Conservation (phyloP, 2,888 invertebrate genomes). For the Eupithecia exiguata region DNA sequence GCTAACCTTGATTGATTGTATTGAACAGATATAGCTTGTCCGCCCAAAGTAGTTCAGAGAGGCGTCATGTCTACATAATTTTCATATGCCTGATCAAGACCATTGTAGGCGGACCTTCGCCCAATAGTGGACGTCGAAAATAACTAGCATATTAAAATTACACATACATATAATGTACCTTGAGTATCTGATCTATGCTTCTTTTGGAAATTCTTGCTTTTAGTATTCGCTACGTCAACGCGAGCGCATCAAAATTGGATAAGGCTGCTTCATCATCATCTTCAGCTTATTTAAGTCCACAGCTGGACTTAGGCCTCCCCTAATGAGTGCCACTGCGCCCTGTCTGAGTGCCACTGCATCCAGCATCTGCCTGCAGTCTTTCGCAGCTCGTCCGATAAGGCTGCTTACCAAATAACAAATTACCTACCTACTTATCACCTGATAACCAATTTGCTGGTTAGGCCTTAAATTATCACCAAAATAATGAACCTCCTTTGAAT, state of each 20-base stretch:
- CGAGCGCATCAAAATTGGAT: not conserved
- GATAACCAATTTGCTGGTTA: conserved; percentile 3
- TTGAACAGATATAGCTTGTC: too few species aligned
- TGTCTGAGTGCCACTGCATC: too few species aligned
- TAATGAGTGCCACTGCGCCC: too few species aligned
- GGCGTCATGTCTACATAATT: not conserved
- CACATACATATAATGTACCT: not conserved
- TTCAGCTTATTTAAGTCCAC: too few species aligned
- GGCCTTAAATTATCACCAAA: not conserved
- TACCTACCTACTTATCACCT: not conserved
- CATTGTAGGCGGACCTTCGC: not conserved
- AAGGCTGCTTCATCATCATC: not conserved
- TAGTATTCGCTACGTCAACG: not conserved
- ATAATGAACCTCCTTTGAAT: not conserved
- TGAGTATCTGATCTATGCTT: not conserved
- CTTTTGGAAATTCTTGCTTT: not conserved
- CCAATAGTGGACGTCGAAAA: not conserved
- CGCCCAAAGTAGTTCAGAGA: not conserved
- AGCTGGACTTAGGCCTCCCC: too few species aligned
- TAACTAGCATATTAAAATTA: not conserved
- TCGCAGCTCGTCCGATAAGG: not conserved
- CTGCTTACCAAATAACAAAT: not conserved
- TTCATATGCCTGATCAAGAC: not conserved
- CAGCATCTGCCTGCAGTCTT: too few species aligned
- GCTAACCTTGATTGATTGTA: too few species aligned